Percentiles rank a stretch among this genome's conserved stretches.
phyloP scores from a whole-genome alignment of 2,888 invertebrate species.

The Sphecodes monilicornis region DNA sequence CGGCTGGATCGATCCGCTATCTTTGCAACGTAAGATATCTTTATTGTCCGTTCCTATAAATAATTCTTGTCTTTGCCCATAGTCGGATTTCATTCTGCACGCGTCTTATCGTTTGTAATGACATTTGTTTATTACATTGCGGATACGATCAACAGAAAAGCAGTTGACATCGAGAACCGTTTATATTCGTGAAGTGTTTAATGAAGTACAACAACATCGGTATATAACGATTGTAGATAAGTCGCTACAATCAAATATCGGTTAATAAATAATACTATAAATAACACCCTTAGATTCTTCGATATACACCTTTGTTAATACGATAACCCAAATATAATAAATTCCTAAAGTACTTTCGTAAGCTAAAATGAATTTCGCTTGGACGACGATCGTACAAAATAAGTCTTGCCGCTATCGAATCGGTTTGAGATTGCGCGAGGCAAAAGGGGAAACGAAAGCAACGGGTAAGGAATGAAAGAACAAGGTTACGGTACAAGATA shows the following conservation, averaged over 20 bases:
- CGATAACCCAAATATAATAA: neutral
- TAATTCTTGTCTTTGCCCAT: neutral
- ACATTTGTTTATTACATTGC: too few species aligned
- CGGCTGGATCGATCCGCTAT: neutral
- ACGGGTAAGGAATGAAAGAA: too few species aligned
- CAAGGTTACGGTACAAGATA: too few species aligned
- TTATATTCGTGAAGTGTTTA: neutral
- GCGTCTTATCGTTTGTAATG: too few species aligned
- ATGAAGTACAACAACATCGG: neutral
- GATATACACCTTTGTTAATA: conserved; percentile 1
- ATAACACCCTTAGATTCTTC: neutral
- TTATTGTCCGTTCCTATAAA: neutral
- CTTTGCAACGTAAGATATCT: neutral
- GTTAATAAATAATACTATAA: neutral
- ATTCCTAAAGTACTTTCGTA: too few species aligned
- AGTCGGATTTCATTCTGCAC: too few species aligned
- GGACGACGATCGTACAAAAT: too few species aligned
- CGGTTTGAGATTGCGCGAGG: too few species aligned
- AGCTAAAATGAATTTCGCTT: too few species aligned
- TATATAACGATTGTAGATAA: neutral
- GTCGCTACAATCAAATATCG: neutral
- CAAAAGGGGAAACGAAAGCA: too few species aligned
- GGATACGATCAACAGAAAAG: too few species aligned
- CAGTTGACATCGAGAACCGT: neutral
- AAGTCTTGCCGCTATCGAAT: too few species aligned